A percentile compares a stretch with the other conserved stretches of the same genome.
These are phyloP conservation scores for Apus apus DNA, from an alignment of 2,113 vertebrate species.

Conservation along the genomic window DNA sequence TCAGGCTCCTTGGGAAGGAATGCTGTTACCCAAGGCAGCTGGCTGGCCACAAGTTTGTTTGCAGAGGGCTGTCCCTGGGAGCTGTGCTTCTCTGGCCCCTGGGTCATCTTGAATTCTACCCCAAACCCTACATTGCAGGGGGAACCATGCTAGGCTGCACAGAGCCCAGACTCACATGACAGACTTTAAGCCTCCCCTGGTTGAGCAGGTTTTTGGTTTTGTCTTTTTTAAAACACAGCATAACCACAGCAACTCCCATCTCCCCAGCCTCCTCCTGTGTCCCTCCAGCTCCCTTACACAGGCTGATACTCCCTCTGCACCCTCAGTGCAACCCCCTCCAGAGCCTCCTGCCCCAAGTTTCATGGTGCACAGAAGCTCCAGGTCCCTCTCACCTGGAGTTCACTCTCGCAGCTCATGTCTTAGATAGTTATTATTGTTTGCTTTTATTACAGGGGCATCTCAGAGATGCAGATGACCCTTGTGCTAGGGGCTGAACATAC, in stretches of 20 bases:
- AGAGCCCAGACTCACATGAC: neutral
- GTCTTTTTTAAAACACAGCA: neutral
- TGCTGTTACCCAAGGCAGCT: neutral
- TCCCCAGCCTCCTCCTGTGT: neutral
- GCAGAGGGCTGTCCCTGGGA: neutral
- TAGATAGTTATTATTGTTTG: neutral
- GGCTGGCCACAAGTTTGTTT: neutral
- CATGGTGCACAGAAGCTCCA: accelerated
- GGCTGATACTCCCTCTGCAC: accelerated
- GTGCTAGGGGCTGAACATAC: neutral
- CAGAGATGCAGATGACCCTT: accelerated
- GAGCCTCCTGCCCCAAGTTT: neutral
- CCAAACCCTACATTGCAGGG: neutral
- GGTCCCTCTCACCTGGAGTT: neutral
- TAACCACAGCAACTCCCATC: neutral
- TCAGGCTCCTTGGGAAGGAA: neutral
- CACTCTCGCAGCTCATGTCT: neutral
- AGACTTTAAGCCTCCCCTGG: neutral
- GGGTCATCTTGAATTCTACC: neutral
- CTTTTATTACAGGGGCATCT: neutral
- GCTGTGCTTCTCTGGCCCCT: neutral
- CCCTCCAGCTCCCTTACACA: neutral
- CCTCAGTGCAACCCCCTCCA: neutral
- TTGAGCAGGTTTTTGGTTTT: accelerated
- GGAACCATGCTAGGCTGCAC: neutral